phyloP scores from a whole-genome alignment of 2,797 vertebrate genomes.

The Xerus rutilus region DNA sequence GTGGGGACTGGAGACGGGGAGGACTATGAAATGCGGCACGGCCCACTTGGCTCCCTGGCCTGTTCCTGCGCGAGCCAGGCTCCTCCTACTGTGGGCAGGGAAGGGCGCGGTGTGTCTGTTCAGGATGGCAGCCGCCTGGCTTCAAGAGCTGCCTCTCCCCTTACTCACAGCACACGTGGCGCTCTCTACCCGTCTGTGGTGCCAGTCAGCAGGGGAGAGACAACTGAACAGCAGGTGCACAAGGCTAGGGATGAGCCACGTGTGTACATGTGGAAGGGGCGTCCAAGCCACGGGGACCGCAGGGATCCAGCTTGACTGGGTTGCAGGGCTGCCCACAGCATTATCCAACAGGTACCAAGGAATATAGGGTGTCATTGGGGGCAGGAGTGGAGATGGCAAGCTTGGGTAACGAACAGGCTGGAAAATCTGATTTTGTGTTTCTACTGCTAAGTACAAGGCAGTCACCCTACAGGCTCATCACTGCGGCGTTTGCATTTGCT shows the following conservation, averaged over 20 bases:
- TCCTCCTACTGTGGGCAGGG: neutral
- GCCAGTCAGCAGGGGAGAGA: too few relatives aligned
- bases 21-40: accelerated
- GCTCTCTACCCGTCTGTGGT: neutral
- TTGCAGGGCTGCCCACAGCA: accelerated
- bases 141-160: neutral
- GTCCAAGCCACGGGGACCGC: neutral
- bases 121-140: neutral
- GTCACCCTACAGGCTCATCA: neutral
- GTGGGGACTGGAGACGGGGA: accelerated
- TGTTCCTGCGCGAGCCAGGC: too few relatives aligned
- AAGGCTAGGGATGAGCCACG: accelerated
- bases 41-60: accelerated
- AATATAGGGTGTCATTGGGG: accelerated
- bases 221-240: accelerated
- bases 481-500: neutral
- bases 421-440: neutral
- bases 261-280: accelerated
- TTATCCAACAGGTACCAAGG: neutral
- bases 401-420: neutral
- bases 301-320: accelerated
- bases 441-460: neutral
- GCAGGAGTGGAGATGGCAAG: neutral
- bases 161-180: neutral
- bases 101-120: accelerated